Conservation (phyloP, 2,888 invertebrate species). For the Polydrusus pterygomalis region DNA sequence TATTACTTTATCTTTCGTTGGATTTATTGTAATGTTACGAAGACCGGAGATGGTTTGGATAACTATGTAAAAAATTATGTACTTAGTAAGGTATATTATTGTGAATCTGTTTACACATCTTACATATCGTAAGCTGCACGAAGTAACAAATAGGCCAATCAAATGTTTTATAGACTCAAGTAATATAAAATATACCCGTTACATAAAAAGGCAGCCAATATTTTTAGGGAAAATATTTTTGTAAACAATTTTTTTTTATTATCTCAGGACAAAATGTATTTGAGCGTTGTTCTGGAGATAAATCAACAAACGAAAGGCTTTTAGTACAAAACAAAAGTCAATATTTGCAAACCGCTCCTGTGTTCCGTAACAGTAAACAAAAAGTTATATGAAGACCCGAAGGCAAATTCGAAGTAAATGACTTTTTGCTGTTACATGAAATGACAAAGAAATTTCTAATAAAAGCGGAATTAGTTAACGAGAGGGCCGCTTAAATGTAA, state of each 20-base stretch:
- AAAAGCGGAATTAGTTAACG: slow-evolving; percentile 7
- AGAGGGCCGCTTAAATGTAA: background rate
- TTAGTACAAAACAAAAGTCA: slow-evolving; percentile 31
- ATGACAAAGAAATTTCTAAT: slow-evolving; percentile 13
- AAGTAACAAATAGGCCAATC: too few species aligned
- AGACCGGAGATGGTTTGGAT: too few species aligned
- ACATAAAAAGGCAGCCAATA: slow-evolving; percentile 4
- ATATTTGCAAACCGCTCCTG: slow-evolving; percentile 26
- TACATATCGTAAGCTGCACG: too few species aligned
- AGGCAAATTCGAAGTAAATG: slow-evolving; percentile 19
- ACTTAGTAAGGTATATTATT: too few species aligned
- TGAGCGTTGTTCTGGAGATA: slow-evolving; percentile 26
- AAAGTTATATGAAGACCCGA: slow-evolving; percentile 18
- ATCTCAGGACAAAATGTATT: slow-evolving; percentile 13
- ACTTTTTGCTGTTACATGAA: slow-evolving; percentile 14
- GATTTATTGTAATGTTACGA: too few species aligned
- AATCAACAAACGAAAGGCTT: slow-evolving; percentile 30
- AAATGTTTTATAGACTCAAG: too few species aligned
- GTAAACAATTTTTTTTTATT: slow-evolving; percentile 30
- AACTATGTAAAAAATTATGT: too few species aligned
- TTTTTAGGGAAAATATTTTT: slow-evolving; percentile 18
- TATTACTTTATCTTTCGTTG: too few species aligned
- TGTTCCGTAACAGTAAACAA: slow-evolving; percentile 24
- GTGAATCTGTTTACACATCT: too few species aligned
- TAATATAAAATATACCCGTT: background rate